phyloP scores from a whole-genome alignment of 2,888 invertebrate species.

The Aporophyla nigra region DNA sequence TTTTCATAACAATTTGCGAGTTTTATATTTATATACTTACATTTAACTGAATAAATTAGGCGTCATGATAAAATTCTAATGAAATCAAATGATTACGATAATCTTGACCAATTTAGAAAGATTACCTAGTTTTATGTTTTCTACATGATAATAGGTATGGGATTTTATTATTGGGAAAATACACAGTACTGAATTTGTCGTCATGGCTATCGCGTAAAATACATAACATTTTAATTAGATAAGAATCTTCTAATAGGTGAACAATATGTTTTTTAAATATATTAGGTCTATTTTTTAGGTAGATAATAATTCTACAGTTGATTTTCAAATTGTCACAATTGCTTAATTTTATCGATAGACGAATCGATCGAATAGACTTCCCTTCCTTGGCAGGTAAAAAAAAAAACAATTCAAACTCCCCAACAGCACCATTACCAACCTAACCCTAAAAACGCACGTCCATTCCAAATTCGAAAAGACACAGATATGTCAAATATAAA shows the following conservation, averaged over 20 bases:
- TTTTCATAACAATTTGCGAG: neutral
- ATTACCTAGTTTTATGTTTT: slow-evolving; percentile 19
- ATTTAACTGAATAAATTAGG: neutral
- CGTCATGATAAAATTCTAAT: neutral
- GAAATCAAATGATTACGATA: slow-evolving; percentile 16
- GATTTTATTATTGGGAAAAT: slow-evolving; percentile 19
- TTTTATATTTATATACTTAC: no score
- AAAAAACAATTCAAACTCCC: slow-evolving; percentile 8
- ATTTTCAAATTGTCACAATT: neutral
- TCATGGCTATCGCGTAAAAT: neutral
- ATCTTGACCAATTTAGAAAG: slow-evolving; percentile 16
- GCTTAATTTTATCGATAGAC: no score
- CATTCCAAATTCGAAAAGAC: slow-evolving; percentile 39
- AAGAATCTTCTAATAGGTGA: no score
- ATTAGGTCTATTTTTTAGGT: no score
- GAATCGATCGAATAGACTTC: no score
- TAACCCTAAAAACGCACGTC: slow-evolving; percentile 62
- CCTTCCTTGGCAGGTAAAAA: no score
- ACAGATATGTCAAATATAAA: slow-evolving; percentile 65
- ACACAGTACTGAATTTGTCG: neutral
- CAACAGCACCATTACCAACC: neutral
- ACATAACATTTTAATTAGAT: neutral
- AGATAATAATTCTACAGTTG: neutral
- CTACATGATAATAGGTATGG: neutral
- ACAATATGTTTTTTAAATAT: no score